Evolutionary conservation across 2,888 invertebrate genomes (phyloP).

Genomic region (Caenorhabditis sp.): DNA sequence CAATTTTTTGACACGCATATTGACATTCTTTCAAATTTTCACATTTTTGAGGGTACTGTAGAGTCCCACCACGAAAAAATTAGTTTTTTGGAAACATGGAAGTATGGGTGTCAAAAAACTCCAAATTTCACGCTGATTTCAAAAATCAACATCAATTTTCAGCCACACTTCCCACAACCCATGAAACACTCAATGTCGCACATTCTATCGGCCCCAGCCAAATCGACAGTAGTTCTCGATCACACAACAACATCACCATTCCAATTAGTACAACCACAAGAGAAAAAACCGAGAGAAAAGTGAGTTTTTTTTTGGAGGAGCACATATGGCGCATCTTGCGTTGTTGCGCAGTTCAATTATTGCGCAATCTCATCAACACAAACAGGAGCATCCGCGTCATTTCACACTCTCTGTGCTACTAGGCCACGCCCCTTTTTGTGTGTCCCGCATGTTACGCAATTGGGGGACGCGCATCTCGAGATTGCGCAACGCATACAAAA

Average conservation of each 20-base stretch:
- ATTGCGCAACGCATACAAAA: neutral
- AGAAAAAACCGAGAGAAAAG: slow-evolving; percentile 24
- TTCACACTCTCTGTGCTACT: neutral
- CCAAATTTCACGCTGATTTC: neutral
- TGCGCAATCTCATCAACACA: slow-evolving; percentile 25
- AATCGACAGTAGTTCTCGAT: slow-evolving; percentile 2
- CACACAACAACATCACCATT: slow-evolving; percentile 50
- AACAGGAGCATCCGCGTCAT: neutral
- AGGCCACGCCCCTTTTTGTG: no score
- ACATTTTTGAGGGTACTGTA: neutral
- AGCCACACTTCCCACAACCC: neutral
- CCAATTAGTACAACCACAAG: slow-evolving; percentile 46
- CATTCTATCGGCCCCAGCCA: slow-evolving; percentile 29
- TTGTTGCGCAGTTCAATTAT: slow-evolving; percentile 3
- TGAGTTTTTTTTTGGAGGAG: slow-evolving; percentile 13
- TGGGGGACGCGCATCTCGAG: no score
- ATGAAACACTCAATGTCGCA: slow-evolving; percentile 36
- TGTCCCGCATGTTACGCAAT: no score
- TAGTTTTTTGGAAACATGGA: neutral
- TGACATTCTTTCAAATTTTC: neutral
- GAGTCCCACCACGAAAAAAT: neutral
- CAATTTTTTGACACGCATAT: neutral
- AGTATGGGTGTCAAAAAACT: neutral
- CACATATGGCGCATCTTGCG: slow-evolving; percentile 2
- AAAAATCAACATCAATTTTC: slow-evolving; percentile 5